Evolutionary conservation across 1,140 invertebrate genomes (phyloP).

Genomic region (Hyles vespertilio): DNA sequence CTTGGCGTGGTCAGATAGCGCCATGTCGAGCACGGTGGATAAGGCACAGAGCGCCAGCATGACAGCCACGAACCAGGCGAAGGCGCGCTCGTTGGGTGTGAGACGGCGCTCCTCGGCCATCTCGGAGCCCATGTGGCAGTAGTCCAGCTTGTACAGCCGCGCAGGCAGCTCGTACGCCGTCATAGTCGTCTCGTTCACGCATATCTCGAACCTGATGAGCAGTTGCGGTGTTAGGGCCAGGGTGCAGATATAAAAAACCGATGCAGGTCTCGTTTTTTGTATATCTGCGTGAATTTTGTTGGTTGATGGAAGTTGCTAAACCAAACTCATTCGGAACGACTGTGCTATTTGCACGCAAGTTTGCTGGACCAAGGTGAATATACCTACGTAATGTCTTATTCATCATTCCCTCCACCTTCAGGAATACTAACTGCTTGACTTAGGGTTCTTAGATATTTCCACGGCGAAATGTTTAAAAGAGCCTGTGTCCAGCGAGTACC

Average conservation of each 20-base stretch:
- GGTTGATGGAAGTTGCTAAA: neutral
- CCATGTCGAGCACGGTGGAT: conserved; percentile 47
- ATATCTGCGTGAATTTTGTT: neutral
- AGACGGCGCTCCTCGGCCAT: conserved; percentile 6
- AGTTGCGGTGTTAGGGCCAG: too few relatives aligned
- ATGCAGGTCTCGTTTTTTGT: neutral
- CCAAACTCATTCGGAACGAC: neutral
- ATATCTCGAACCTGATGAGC: conserved; percentile 45
- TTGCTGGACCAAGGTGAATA: too few relatives aligned
- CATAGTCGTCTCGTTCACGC: conserved; percentile 47
- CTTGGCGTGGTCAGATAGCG: conserved; percentile 38
- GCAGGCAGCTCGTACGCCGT: conserved; percentile 43
- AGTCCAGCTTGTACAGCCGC: conserved; percentile 38
- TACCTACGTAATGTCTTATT: too few relatives aligned
- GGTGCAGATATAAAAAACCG: neutral
- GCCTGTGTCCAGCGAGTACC: too few relatives aligned
- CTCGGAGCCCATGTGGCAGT: conserved; percentile 35
- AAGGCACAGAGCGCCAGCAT: conserved; percentile 41
- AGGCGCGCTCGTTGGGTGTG: conserved; percentile 30
- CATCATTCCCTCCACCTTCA: too few relatives aligned
- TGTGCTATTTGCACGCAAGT: neutral
- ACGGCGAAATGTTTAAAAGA: too few relatives aligned
- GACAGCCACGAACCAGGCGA: conserved; percentile 33
- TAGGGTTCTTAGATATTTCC: too few relatives aligned
- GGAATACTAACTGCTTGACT: too few relatives aligned